A percentile compares a stretch with the other conserved stretches of the same genome.
phyloP scores from a whole-genome alignment of 92 coral and sea anemone species.

The Blastomussa wellsi region DNA sequence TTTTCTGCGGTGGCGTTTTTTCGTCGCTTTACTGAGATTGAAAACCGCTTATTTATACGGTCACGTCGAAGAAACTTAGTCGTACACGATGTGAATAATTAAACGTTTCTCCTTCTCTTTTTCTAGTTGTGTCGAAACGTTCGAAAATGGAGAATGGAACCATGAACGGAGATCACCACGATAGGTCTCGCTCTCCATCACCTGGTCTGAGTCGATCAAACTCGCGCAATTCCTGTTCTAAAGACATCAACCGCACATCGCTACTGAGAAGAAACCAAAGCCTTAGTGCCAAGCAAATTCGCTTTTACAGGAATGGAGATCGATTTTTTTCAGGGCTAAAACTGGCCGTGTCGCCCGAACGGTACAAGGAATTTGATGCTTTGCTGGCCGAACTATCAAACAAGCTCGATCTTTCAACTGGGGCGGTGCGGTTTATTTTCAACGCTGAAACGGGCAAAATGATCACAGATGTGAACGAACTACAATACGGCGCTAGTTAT shows the following conservation, averaged over 20 bases:
- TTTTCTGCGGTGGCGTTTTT: constrained; percentile 60
- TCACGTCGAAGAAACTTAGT: constrained; percentile 49
- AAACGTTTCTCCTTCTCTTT: constrained; percentile 45
- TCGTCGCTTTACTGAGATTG: constrained; percentile 35
- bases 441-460: constrained; percentile 79
- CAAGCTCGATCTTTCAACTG: constrained; percentile 87
- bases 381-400: constrained; percentile 87
- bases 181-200: constrained; percentile 76
- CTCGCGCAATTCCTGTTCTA: constrained; percentile 85
- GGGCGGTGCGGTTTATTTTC: constrained; percentile 88
- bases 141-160: constrained; percentile 87
- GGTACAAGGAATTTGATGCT: constrained; percentile 93
- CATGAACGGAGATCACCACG: constrained; percentile 91
- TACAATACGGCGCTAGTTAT: constrained; percentile 84
- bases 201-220: constrained; percentile 86
- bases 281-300: constrained; percentile 92
- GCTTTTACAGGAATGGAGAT: constrained; percentile 97
- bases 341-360: constrained; percentile 94
- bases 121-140: constrained; percentile 58
- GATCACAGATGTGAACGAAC: constrained; percentile 83
- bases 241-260: constrained; percentile 82
- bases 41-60: constrained; percentile 48
- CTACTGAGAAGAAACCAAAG: constrained; percentile 97
- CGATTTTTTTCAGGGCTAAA: constrained; percentile 87
- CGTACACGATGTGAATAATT: constrained; percentile 65